Percentiles rank a stretch among this genome's conserved stretches.
These are phyloP conservation scores for Pygoscelis adeliae DNA, from an alignment of 2,113 vertebrate species.

Conservation along the genomic window DNA sequence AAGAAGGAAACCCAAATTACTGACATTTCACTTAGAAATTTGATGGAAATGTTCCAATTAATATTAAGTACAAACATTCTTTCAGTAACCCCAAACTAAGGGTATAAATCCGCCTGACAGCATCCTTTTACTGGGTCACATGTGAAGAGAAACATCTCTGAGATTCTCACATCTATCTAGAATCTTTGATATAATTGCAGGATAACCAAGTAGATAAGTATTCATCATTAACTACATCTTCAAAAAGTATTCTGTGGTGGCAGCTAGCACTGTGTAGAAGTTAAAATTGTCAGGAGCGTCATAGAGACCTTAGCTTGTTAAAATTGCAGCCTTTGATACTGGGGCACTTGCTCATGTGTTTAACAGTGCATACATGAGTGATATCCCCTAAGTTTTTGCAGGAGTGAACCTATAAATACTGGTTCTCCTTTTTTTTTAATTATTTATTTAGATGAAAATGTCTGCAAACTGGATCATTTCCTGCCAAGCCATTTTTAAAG, in stretches of 20 bases:
- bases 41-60: neutral
- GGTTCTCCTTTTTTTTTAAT: neutral
- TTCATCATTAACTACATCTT: neutral
- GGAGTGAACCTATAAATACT: neutral
- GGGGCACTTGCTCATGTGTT: neutral
- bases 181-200: neutral
- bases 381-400: neutral
- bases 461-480: neutral
- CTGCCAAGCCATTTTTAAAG: neutral
- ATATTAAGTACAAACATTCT: neutral
- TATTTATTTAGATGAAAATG: neutral
- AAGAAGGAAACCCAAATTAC: neutral
- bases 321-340: neutral
- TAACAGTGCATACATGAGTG: neutral
- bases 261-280: neutral
- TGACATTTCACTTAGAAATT: neutral
- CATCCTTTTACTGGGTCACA: slow-evolving; percentile 52
- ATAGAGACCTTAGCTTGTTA: neutral
- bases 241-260: neutral
- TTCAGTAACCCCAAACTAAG: neutral
- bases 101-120: neutral
- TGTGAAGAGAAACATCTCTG: neutral
- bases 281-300: neutral
- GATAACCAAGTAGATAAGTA: neutral
- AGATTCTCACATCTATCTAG: neutral